phyloP scores from a whole-genome alignment of 2,113 vertebrate species.

The Procavia capensis region DNA sequence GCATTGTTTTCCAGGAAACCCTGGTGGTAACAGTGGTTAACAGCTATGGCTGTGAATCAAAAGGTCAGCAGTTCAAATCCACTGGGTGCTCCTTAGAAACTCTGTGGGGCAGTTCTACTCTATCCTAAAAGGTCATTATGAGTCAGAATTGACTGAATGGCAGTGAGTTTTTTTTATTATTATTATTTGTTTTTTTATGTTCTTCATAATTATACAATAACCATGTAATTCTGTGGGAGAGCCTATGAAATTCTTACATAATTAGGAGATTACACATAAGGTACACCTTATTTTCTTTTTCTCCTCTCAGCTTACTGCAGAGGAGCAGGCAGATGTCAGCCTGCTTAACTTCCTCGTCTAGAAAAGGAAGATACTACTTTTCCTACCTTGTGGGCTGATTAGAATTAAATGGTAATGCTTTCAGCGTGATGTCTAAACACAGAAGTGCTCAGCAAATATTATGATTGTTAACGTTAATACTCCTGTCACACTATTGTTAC shows the following conservation, averaged over 20 bases:
- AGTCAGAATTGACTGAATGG: no score
- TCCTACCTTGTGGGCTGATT: background rate
- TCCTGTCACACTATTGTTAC: background rate
- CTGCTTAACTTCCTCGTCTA: background rate
- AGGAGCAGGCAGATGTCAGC: background rate
- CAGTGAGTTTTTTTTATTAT: no score
- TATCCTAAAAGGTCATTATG: no score
- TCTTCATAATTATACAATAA: background rate
- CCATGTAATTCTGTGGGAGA: background rate
- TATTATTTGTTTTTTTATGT: no score
- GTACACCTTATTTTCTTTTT: background rate
- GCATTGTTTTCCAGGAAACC: background rate
- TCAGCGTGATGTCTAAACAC: background rate
- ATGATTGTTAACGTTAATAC: background rate
- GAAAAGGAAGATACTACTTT: background rate
- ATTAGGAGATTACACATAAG: background rate
- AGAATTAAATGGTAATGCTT: background rate
- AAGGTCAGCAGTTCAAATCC: no score
- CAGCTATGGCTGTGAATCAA: no score
- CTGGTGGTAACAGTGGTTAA: no score
- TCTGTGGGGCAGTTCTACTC: no score
- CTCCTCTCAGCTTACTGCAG: background rate
- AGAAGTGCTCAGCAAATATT: background rate
- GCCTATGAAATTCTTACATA: background rate
- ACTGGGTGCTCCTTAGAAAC: no score